Evolutionary conservation across 2,113 vertebrate genomes (phyloP).

Genomic region (Pteropus alecto): DNA sequence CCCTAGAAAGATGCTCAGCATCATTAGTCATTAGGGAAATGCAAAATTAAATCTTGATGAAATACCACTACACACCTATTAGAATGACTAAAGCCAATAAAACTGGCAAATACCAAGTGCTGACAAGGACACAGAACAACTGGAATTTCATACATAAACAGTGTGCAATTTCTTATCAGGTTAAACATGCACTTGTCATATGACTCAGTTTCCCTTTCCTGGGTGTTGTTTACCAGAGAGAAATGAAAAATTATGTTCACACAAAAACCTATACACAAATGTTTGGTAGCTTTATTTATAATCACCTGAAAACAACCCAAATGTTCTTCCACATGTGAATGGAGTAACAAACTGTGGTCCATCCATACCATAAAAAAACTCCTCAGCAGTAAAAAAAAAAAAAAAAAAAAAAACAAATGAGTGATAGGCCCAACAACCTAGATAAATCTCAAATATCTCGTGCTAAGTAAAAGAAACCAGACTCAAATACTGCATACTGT

Average conservation of each 20-base stretch:
- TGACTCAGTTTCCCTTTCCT: background rate
- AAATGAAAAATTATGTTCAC: background rate
- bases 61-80: background rate
- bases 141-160: background rate
- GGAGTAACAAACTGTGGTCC: background rate
- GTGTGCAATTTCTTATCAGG: background rate
- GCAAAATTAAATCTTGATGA: background rate
- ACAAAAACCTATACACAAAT: background rate
- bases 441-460: background rate
- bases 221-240: background rate
- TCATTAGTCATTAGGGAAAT: background rate
- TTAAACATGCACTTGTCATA: background rate
- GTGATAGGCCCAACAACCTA: rapidly evolving
- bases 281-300: background rate
- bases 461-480: background rate
- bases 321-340: background rate
- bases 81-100: background rate
- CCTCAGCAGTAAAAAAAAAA: background rate
- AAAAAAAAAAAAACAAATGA: background rate
- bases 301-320: background rate
- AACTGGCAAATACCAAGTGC: background rate
- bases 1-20: background rate
- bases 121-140: background rate
- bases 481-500: background rate
- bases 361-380: background rate